Base-by-base conservation (phyloP, 2,113 vertebrate species). In the Bucco capensis region DNA sequence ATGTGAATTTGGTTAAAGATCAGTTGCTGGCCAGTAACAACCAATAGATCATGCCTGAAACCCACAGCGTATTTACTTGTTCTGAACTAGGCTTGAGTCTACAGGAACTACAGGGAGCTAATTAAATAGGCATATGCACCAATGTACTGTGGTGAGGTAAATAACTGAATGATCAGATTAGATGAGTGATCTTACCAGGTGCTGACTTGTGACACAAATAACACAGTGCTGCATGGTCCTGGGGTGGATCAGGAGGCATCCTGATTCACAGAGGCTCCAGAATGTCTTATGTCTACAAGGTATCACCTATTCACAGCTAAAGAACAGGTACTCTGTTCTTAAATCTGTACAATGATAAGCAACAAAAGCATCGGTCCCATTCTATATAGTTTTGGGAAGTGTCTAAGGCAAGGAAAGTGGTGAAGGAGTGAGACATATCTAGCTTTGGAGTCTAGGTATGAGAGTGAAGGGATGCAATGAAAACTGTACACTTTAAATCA, bases 1-100 rank as follows among this genome's bases (percentile, higher is more conserved):
- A 80, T 83, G 79, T 49, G 72, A 83, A 79, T 86, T 58, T 53
- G 38, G 57, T 17, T 65, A 83, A 74, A 33, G 13, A 57, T 38
- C 28, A 54, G 8, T 37, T 71, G 33, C 33, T 28, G 21, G 53
- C 28, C 67, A 24, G 13, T 66, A 89, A 86, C 66, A 94, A 93
- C 64, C 80, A 95, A 93, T 77, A 95, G 87, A 95, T 93, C 88
- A 96, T 74, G 50, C 65, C 74, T 94, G 84, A 96, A 89, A 91
- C 66, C 14, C 9, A 66, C 4, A 9, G 51, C 71, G 78, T 56
- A 92, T 40, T 67, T 80, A 84, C 51, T 77, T 92, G 62, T 35
- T 92, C 77, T 92, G 86, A 92, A 88, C 37, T 44, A 81, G 74
- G 35, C 28, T 86, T 87, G 85, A 81, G 25, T 18, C 37, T 67